A percentile compares a stretch with the other conserved stretches of the same genome.
Evolutionary conservation across 2,888 invertebrate genomes (phyloP).

Genomic region (Tinea semifulvella): DNA sequence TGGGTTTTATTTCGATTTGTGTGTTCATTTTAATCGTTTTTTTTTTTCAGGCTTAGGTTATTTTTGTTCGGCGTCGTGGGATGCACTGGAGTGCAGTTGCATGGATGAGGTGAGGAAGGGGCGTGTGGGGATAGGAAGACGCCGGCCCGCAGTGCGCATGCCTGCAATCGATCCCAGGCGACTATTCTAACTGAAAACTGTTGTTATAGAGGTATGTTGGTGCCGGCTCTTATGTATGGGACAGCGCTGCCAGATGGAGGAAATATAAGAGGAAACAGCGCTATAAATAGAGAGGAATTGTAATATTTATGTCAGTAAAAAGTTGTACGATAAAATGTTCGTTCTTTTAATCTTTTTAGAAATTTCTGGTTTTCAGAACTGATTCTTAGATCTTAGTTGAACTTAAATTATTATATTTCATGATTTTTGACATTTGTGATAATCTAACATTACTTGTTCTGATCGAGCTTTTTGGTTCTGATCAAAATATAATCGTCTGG

Average conservation of each 20-base stretch:
- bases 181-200: constrained; percentile 6
- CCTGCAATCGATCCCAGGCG: constrained; percentile 50
- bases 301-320: constrained; percentile 31
- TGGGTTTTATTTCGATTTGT: background rate
- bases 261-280: background rate
- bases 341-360: too few species aligned
- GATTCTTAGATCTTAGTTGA: too few species aligned
- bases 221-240: background rate
- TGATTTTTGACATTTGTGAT: too few species aligned
- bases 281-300: constrained; percentile 8
- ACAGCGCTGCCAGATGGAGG: background rate
- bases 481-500: too few species aligned
- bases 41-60: constrained; percentile 17
- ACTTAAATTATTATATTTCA: too few species aligned
- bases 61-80: constrained; percentile 35
- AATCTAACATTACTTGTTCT: too few species aligned
- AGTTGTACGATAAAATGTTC: too few species aligned
- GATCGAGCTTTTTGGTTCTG: too few species aligned
- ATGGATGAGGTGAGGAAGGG: constrained; percentile 24
- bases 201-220: constrained; percentile 6
- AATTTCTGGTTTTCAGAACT: too few species aligned
- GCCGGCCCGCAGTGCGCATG: constrained; percentile 40
- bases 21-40: constrained; percentile 13
- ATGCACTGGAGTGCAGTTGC: constrained; percentile 65
- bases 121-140: constrained; percentile 34